Base-by-base conservation (phyloP, 2,113 vertebrate genomes). In the Anser brachyrhynchus region DNA sequence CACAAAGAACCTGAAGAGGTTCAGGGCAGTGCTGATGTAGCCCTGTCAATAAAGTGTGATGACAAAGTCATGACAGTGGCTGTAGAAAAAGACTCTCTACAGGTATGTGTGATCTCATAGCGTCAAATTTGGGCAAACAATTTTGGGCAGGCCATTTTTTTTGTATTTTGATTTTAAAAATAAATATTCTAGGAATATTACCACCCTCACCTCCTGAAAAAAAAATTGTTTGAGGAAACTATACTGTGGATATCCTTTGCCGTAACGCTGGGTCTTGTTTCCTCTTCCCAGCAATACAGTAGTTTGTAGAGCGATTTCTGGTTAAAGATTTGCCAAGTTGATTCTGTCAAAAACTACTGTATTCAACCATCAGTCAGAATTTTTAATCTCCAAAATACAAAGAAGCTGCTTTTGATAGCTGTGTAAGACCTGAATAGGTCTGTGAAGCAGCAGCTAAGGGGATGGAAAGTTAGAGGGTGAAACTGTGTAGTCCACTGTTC, bases 51-150 rank as follows among this genome's bases (percentile, higher is more conserved):
- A 94, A 98, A 97, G 90, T 99, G 99, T 91, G 98, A 99, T 95
- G 96, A 98, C 18, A 97, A 97, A 51, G 98, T 96, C 96, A 99
- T 99, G 98, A 98, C 98, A n/a, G 98, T 99, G 93, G 98, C 98
- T 96, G 95, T 99, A 52, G 98, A 99, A 90, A 99, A 98, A 95
- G 98, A 99, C 43, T 99, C 98, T 80, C 97, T 99, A 58, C 98
- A 99, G 97, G 99, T 99, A 96, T 90, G 98, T 98, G 31, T 69
- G 35, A 28, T 58, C 55, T 76, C 61, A 65, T 81, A 9, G 39
- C 90, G 80, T 73, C 52, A 74, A 12, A 71, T 41, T 37, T 66
- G 59, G 57, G 15, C n/a, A 82, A 59, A 5, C 4, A 67, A 69
- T 76, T 85, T 72, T 29, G 9, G 29, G 28, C 25, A 87, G 57